Evolutionary conservation across 2,888 invertebrate genomes (phyloP).

Genomic region (Ethmia dodecea): DNA sequence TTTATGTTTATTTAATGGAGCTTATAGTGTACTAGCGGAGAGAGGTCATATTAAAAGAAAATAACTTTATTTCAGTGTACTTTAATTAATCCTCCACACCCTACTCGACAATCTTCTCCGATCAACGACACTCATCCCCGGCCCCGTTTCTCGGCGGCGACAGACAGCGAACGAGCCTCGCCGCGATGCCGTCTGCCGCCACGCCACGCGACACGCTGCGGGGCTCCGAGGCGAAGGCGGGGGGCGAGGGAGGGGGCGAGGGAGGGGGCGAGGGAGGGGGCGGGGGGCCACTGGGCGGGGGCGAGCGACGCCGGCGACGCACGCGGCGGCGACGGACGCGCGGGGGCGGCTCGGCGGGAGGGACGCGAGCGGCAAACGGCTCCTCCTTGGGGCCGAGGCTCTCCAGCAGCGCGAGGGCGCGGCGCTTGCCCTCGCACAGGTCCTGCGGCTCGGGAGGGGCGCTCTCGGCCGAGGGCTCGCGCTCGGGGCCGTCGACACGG

Average conservation of each 20-base stretch:
- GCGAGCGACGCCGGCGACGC: constrained; percentile 5
- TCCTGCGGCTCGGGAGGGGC: constrained; percentile 1
- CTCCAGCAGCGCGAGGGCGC: constrained; percentile 23
- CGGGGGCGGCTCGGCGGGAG: constrained; percentile 2
- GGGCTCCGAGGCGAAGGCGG: constrained; percentile 1
- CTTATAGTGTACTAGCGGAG: not conserved
- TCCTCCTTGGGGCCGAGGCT: constrained; percentile 9
- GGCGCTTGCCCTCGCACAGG: constrained; percentile 24
- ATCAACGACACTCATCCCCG: not conserved
- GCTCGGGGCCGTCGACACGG: not conserved
- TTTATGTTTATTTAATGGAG: not conserved
- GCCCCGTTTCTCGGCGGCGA: not conserved
- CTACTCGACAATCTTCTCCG: not conserved
- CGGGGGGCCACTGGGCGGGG: constrained; percentile 7
- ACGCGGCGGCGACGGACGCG: constrained; percentile 13
- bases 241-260: constrained; percentile 1
- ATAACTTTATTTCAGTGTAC: not conserved
- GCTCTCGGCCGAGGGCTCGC: constrained; percentile 3
- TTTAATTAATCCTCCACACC: not conserved
- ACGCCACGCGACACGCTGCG: not conserved
- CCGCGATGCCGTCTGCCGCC: not conserved
- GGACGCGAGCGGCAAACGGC: constrained; percentile 11
- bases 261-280: constrained; percentile 1
- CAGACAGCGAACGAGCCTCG: constrained; percentile 4
- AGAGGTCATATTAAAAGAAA: not conserved